Base-by-base conservation (phyloP, 2,797 vertebrate genomes). In the Chrysocyon brachyurus region DNA sequence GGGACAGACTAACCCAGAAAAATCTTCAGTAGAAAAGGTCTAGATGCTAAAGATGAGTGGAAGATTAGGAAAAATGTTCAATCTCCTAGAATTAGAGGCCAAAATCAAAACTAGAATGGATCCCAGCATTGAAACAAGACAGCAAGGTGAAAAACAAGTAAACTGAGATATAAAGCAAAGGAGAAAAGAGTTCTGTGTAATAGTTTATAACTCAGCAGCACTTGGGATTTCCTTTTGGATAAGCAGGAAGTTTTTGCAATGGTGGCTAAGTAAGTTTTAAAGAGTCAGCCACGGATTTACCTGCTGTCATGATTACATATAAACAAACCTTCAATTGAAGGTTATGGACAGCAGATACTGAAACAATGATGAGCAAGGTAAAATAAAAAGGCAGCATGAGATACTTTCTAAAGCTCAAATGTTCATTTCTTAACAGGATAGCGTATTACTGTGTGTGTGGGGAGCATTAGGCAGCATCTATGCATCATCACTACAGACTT, bases 381-480 rank as follows among this genome's bases (percentile, higher is more conserved):
- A 19, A 61, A 40, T 21, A 49, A 84, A 68, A 94, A 81, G 15
- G 6, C 31, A 72, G 64, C 33, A 36, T 31, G 8, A 5, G n/a
- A 56, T 52, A 49, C 16, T 83, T 86, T 57, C 36, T 85, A 91
- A 93, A 86, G 33, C 28, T 52, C 61, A 85, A 82, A 85, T 97
- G 59, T 72, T 52, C 21, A 81, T 87, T 81, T 77, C 14, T 9
- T 59, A 90, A 77, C 6, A 82, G 7, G 12, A 21, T 40, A 52
- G 8, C 12, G n/a, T 52, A 56, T 63, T 64, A 61, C 5, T 75
- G 12, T 56, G 26, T 24, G 26, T 68, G 12, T 19, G 40, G 40
- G 7, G 40, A 46, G 73, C 61, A 8, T 49, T 16, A 52, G 46
- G 46, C 26, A 54, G 4, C 15, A 81, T 82, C 40, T 28, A 28